phyloP scores from a whole-genome alignment of 2,888 invertebrate species.

The Drosophila longiperda region DNA sequence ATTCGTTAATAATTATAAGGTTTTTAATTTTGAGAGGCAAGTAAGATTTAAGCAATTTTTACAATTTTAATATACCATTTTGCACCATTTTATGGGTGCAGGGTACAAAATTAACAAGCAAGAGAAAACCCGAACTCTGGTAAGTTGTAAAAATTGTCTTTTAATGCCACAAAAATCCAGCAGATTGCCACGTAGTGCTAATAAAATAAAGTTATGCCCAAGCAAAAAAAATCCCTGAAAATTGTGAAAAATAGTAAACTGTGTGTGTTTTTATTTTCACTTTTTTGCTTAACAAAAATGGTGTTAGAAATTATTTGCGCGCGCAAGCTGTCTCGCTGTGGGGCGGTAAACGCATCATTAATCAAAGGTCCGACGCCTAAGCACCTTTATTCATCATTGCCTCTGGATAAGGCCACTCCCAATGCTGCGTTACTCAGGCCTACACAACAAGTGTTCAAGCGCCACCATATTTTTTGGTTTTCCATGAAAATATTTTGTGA shows the following conservation, averaged over 20 bases:
- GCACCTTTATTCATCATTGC: conserved; percentile 81
- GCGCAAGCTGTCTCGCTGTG: conserved; percentile 50
- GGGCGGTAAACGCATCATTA: conserved; percentile 81
- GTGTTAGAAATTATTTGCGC: conserved; percentile 71
- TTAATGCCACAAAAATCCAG: conserved; percentile 79
- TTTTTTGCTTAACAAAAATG: conserved; percentile 52
- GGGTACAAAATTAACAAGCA: conserved; percentile 42
- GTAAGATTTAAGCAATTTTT: background rate
- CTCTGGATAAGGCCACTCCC: conserved; percentile 57
- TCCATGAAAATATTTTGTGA: conserved; percentile 13
- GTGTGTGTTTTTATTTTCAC: conserved; percentile 33
- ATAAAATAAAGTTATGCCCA: conserved; percentile 80
- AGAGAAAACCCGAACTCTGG: conserved; percentile 67
- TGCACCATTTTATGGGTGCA: background rate
- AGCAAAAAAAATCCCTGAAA: conserved; percentile 66
- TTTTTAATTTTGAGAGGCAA: background rate
- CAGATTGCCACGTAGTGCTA: conserved; percentile 82
- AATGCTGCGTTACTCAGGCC: conserved; percentile 8
- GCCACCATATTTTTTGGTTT: conserved; percentile 62
- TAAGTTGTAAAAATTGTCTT: conserved; percentile 81
- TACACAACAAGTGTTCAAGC: conserved; percentile 8
- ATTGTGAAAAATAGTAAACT: conserved; percentile 74
- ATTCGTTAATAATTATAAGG: background rate
- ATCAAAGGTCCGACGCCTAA: conserved; percentile 80
- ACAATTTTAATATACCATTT: background rate